Percentiles rank a stretch among this genome's conserved stretches.
Conservation (phyloP, 2,888 invertebrate species). For the Marasmarcha lunaedactyla region DNA sequence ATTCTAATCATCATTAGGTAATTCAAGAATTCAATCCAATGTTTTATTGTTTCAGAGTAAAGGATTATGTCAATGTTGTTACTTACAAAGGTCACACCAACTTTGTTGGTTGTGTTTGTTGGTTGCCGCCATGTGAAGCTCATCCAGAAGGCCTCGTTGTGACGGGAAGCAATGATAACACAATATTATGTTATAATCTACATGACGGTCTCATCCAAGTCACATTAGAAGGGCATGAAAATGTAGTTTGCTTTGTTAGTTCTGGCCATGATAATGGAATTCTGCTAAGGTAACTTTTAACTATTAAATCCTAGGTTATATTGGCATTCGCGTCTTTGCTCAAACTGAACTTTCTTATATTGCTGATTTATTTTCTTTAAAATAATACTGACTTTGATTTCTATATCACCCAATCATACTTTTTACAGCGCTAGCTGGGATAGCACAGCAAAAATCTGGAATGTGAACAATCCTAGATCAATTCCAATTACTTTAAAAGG, state of each 20-base stretch:
- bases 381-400: too few relatives aligned
- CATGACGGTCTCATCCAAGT: conserved; percentile 76
- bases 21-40: neutral
- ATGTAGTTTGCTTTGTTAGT: conserved; percentile 73
- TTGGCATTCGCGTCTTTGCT: conserved; percentile 2
- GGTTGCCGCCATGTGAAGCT: conserved; percentile 76
- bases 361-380: too few relatives aligned
- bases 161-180: conserved; percentile 91
- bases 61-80: conserved; percentile 73
- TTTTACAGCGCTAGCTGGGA: conserved; percentile 95
- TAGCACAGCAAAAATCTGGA: conserved; percentile 87
- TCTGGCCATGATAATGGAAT: conserved; percentile 50
- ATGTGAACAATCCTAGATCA: conserved; percentile 62
- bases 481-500: conserved; percentile 72
- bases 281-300: conserved; percentile 39
- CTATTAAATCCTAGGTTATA: conserved; percentile 5
- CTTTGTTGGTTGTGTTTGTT: conserved; percentile 86
- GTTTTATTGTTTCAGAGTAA: conserved; percentile 49
- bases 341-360: neutral
- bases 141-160: conserved; percentile 84
- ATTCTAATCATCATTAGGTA: neutral
- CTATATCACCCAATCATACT: too few relatives aligned
- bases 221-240: conserved; percentile 82
- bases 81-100: conserved; percentile 85
- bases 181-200: conserved; percentile 82